Evolutionary conservation across 2,113 vertebrate genomes (phyloP), one percentile per base, ranked within the genome.

Genomic region (Actinemys pallida): DNA sequence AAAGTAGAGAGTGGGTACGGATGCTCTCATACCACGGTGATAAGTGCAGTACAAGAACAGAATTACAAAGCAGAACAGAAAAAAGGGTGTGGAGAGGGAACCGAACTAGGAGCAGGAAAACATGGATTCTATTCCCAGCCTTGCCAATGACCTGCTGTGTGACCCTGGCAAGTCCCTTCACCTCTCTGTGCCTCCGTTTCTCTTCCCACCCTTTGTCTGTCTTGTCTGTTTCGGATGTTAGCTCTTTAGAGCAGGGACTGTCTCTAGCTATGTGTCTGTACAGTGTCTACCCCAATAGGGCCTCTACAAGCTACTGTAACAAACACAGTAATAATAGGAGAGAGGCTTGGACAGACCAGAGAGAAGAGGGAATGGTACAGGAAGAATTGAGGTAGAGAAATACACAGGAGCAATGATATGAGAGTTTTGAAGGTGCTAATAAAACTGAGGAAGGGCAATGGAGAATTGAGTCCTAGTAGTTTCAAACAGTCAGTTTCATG

Each of bases 201-300:
- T 47, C 80, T 79, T 96, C 75, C 39, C 27, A 29, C 39, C 57
- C 22, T 52, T 75, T 4, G 6, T 31, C 39, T 84, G 62, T 31
- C 76, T 19, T 35, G 65, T 53, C 52, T 47, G 19, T 1, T 0
- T 22, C 10, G 0, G 0, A 5, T 52, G 35, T 39, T 84, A 79
- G 31, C 27, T 90, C 56, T 9, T 5, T 14, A 75, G 29, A 80
- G 35, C 25, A 47, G 25, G 27, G 47, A 8, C 42, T 42, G 16
- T 24, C 59, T 65, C 31, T 35, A 78, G 39, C 22, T 42, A 42
- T 80, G 56, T 93, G 56, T 42, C 27, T 79, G 25, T 47, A 87
- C 8, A 19, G 17, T 0, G 0, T 65, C 35, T 12, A 42, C 10
- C 39, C 83, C 47, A 53, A 39, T 0, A 53, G 31, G 5, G 31